phyloP scores from a whole-genome alignment of 2,888 invertebrate genomes.

The Cerceris ruficornis region DNA sequence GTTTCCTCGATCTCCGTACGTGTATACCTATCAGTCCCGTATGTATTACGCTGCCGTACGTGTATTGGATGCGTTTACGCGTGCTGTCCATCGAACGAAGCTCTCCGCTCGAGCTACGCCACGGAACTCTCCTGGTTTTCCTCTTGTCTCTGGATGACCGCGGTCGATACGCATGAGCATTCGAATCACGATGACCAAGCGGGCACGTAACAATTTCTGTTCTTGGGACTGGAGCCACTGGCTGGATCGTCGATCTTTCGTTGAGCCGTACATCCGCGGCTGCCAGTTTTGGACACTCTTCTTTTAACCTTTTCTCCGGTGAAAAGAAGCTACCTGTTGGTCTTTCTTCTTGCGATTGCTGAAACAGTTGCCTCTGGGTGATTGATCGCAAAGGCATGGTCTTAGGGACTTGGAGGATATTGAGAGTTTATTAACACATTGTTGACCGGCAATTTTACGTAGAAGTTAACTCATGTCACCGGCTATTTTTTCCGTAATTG shows the following conservation, averaged over 20 bases:
- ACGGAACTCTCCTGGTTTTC: slow-evolving; percentile 56
- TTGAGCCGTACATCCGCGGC: slow-evolving; percentile 51
- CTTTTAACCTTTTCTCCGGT: neutral
- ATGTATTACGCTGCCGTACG: neutral
- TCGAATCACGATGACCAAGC: slow-evolving; percentile 67
- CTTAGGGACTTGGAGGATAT: too few species aligned
- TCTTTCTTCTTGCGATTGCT: too few species aligned
- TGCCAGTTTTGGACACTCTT: neutral
- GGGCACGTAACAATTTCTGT: slow-evolving; percentile 81
- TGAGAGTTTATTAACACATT: too few species aligned
- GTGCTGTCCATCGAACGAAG: slow-evolving; percentile 56
- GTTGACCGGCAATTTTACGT: too few species aligned
- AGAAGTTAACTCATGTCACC: too few species aligned
- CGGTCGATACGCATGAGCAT: slow-evolving; percentile 65
- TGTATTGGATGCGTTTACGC: neutral
- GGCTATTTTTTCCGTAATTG: too few species aligned
- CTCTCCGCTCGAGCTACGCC: slow-evolving; percentile 33
- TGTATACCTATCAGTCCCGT: neutral
- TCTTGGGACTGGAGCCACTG: slow-evolving; percentile 75
- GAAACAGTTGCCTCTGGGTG: too few species aligned
- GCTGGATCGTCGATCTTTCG: slow-evolving; percentile 64
- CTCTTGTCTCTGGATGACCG: slow-evolving; percentile 66
- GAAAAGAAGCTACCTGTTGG: neutral
- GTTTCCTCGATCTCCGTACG: slow-evolving; percentile 13
- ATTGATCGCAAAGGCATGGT: too few species aligned